Base-by-base conservation (phyloP, 2,797 vertebrate genomes). In the Acrossocheilus fasciatus region DNA sequence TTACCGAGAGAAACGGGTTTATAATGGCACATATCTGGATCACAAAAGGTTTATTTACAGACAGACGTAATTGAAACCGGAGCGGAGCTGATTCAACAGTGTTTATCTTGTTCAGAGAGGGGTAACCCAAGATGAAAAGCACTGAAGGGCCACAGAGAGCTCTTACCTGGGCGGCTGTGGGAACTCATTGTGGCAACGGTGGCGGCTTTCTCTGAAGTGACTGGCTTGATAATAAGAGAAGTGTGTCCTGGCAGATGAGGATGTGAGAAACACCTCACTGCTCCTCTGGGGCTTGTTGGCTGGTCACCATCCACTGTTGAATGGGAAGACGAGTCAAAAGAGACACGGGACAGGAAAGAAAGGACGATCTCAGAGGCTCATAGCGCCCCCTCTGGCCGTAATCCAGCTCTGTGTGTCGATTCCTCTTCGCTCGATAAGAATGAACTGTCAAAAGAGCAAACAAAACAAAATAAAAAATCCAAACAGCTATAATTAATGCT, bases 161-260 rank as follows among this genome's bases (percentile, higher is more conserved):
- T 89, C 94, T 94, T 92, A 96, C 95, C 95, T 94, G 93, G 88
- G 76, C 88, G 92, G 86, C 91, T 92, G 89, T 93, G 94, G 88
- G 94, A 95, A 91, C 88, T 96, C 95, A 96, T 96, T 6, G 86
- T 88, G 64, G 47, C 66, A 50, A 80, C 85, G 15, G 30, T 57
- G 52, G 52, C 45, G 76, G 45, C 20, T 81, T 85, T 64, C 72
- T 82, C 47, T 78, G 36, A 81, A 78, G 78, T 3, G 70, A 81
- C 30, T 69, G 45, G 86, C 72, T 59, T 12, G 66, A 75, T 85
- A 77, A 73, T 82, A 68, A 64, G 43, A 77, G 81, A 66, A 80
- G 34, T 36, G 72, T 70, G 76, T 90, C 79, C 86, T 82, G 83
- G 52, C 83, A 82, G 85, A 84, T 81, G 86, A 90, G 88, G 87